Base-by-base conservation (phyloP, 2,797 vertebrate species). In the Protosalanx chinensis region DNA sequence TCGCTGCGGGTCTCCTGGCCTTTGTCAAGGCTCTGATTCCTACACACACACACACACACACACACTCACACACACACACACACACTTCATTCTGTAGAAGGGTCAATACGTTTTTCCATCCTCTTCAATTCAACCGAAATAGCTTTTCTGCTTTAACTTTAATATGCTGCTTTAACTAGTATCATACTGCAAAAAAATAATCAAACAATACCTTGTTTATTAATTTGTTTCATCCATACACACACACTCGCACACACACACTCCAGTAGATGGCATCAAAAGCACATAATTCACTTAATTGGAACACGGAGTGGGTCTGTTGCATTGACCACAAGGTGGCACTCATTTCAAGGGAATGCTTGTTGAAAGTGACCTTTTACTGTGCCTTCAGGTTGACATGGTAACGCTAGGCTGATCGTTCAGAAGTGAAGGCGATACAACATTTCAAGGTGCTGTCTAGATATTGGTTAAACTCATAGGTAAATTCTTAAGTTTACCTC, bases 321-420 rank as follows among this genome's bases (percentile, higher is more conserved):
- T 76, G 13, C 13, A 63, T 16, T 18, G 56, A 65, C 84, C 86
- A 76, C 65, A 29, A 79, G 87, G 77, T 86, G 89, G 81, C 81
- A 75, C 53, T 64, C 81, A 67, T 82, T 76, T 80, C 80, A 70
- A 77, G 76, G 60, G 56, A 76, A 85, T 82, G 23, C n/a, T 57
- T 65, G 23, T 53, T 23, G 35, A 58, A 65, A 64, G 13, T 37
- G 6, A 60, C 20, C 30, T 37, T 33, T 71, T 62, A 64, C 27
- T n/a, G 18, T 51, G 29, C 33, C n/a, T 51, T 64, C 33, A 29
- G 41, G 87, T 88, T 83, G 82, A 58, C 79, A 81, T 82, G 78
- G 85, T 59, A 88, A 89, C 87, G 66, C 12, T 16, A 65, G 33
- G 13, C 8, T 18, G 27, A 49, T 30, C 37, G 13, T 8, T 18